A percentile compares a stretch with the other conserved stretches of the same genome.
Evolutionary conservation across 2,888 invertebrate genomes (phyloP).

Genomic region (Tenthredo notha): DNA sequence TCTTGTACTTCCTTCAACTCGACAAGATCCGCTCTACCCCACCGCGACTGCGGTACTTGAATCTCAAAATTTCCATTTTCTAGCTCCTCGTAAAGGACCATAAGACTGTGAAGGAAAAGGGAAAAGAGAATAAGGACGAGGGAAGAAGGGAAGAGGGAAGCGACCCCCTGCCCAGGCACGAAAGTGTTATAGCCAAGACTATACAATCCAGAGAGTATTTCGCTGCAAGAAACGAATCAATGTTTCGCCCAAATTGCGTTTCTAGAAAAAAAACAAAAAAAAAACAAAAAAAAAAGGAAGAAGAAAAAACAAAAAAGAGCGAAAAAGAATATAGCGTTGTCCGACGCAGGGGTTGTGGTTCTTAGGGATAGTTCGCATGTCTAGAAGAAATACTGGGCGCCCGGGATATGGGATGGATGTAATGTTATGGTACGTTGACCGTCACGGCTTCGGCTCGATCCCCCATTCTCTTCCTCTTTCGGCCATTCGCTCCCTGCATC

Average conservation of each 20-base stretch:
- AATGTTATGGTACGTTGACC: conserved; percentile 78
- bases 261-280: conserved; percentile 20
- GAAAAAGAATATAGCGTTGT: conserved; percentile 35
- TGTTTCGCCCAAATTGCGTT: conserved; percentile 49
- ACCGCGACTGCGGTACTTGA: conserved; percentile 23
- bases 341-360: conserved; percentile 42
- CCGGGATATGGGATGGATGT: conserved; percentile 73
- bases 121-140: neutral
- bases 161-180: neutral
- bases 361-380: conserved; percentile 67
- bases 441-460: conserved; percentile 64
- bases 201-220: conserved; percentile 34
- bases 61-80: conserved; percentile 43
- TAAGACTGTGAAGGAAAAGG: neutral
- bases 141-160: neutral
- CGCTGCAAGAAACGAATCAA: conserved; percentile 50
- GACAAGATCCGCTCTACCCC: neutral
- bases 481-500: conserved; percentile 47
- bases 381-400: conserved; percentile 69
- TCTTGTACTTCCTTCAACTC: neutral
- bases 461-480: conserved; percentile 55
- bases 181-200: conserved; percentile 43
- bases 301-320: neutral
- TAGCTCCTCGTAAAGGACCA: neutral
- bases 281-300: neutral